These are phyloP conservation scores for Nesogale talazaci DNA, from an alignment of 2,113 vertebrate species.

Conservation along the genomic window DNA sequence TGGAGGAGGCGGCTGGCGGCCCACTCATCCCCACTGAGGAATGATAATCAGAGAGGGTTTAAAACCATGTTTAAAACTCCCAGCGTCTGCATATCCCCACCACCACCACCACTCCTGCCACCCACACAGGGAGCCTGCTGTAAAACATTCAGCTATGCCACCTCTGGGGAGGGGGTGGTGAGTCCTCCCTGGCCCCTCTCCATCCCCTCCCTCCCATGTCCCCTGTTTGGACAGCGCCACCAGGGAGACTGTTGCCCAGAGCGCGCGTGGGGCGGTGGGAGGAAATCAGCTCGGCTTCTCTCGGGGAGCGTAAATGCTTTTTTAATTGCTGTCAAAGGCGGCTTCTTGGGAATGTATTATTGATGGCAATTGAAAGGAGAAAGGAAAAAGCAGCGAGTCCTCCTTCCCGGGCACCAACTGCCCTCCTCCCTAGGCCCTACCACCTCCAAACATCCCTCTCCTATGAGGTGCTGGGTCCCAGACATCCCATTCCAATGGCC, in stretches of 20 bases:
- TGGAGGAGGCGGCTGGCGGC: not conserved
- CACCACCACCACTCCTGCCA: constrained; percentile 15
- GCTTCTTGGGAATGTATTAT: constrained; percentile 84
- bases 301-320: constrained; percentile 83
- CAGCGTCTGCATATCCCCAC: constrained; percentile 7
- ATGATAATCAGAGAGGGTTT: constrained; percentile 28
- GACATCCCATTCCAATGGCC: not conserved
- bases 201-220: not conserved
- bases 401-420: not conserved
- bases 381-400: not conserved
- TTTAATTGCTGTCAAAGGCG: constrained; percentile 86
- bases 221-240: constrained; percentile 59
- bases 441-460: not conserved
- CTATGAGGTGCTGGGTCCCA: not conserved
- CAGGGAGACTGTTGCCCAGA: constrained; percentile 69
- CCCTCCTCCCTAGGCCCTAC: not conserved
- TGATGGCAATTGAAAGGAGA: constrained; percentile 83
- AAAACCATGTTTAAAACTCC: constrained; percentile 50
- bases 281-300: constrained; percentile 81
- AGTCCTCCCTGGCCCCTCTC: constrained; percentile 8
- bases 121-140: constrained; percentile 51
- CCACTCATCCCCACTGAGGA: not conserved
- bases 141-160: constrained; percentile 78
- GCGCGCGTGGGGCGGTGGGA: constrained; percentile 72
- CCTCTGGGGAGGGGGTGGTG: not conserved